Evolutionary conservation across 1,140 invertebrate genomes (phyloP).

Genomic region (Rhizoglyphus robini): DNA sequence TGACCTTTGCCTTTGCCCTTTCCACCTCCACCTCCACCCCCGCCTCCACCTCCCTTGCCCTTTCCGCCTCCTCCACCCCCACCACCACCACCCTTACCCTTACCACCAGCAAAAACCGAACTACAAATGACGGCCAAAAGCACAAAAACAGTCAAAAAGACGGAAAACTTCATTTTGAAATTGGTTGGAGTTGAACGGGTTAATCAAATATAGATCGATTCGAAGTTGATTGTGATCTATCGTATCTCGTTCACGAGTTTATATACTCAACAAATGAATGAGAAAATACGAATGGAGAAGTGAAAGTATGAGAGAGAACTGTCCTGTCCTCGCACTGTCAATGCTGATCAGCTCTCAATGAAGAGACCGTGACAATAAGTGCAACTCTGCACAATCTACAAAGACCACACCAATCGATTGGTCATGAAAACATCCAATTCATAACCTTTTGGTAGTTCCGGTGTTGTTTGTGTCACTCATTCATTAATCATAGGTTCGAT

Average conservation of each 20-base stretch:
- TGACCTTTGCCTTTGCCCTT: constrained; percentile 6
- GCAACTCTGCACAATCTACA: too few relatives aligned
- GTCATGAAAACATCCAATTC: too few relatives aligned
- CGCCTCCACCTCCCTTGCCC: background rate
- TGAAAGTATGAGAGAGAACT: background rate
- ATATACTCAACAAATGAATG: background rate
- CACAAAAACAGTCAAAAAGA: constrained; percentile 6
- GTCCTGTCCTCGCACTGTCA: too few relatives aligned
- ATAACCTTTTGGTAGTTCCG: too few relatives aligned
- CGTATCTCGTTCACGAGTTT: too few relatives aligned
- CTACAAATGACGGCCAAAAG: background rate
- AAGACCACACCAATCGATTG: too few relatives aligned
- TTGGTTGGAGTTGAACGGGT: background rate
- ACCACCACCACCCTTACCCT: background rate
- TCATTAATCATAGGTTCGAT: too few relatives aligned
- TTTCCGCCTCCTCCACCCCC: background rate
- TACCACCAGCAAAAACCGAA: constrained; percentile 4
- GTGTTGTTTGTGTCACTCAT: too few relatives aligned
- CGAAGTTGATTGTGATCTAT: too few relatives aligned
- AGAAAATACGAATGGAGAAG: background rate
- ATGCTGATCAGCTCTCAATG: too few relatives aligned
- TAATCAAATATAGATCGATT: too few relatives aligned
- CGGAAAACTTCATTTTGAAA: background rate
- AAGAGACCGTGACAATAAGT: too few relatives aligned
- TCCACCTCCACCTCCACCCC: constrained; percentile 1